Evolutionary conservation across 2,797 vertebrate genomes (phyloP).

Genomic region (Echeneis naucrates): DNA sequence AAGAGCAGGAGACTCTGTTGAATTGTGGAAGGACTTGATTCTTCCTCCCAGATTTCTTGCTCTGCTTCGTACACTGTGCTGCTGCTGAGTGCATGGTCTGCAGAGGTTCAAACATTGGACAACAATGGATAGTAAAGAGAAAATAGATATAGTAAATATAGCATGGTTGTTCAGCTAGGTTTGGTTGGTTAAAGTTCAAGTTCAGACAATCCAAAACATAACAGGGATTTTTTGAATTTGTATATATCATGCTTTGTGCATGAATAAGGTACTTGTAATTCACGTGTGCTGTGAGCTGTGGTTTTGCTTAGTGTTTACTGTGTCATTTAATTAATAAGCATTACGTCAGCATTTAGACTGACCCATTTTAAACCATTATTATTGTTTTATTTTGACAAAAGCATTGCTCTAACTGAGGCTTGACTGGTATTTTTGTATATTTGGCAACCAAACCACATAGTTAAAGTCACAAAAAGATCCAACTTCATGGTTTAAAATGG

Average conservation of each 20-base stretch:
- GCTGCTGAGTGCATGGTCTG: slow-evolving; percentile 46
- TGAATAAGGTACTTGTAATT: background rate
- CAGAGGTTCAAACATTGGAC: slow-evolving; percentile 16
- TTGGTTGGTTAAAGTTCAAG: slow-evolving; percentile 20
- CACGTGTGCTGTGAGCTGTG: background rate
- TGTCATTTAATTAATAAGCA: background rate
- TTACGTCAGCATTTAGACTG: background rate
- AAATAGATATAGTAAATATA: too few relatives aligned
- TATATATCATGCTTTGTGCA: background rate
- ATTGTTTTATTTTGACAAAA: background rate
- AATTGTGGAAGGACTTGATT: slow-evolving; percentile 25
- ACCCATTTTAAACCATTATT: background rate
- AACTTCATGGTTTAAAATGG: background rate
- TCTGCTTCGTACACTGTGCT: slow-evolving; percentile 58
- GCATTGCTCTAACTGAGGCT: too few relatives aligned
- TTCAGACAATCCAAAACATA: too few relatives aligned
- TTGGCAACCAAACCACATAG: background rate
- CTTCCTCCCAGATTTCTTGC: slow-evolving; percentile 32
- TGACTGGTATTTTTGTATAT: too few relatives aligned
- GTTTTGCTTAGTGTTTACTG: slow-evolving; percentile 20
- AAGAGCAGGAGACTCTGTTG: slow-evolving; percentile 74
- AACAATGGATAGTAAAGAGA: background rate
- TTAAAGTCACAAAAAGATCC: background rate
- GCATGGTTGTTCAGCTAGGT: too few relatives aligned
- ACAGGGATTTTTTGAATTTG: background rate